Evolutionary conservation across 1,140 invertebrate genomes (phyloP), one percentile per base, ranked within the genome.

Genomic region (Papilio aristodemus): DNA sequence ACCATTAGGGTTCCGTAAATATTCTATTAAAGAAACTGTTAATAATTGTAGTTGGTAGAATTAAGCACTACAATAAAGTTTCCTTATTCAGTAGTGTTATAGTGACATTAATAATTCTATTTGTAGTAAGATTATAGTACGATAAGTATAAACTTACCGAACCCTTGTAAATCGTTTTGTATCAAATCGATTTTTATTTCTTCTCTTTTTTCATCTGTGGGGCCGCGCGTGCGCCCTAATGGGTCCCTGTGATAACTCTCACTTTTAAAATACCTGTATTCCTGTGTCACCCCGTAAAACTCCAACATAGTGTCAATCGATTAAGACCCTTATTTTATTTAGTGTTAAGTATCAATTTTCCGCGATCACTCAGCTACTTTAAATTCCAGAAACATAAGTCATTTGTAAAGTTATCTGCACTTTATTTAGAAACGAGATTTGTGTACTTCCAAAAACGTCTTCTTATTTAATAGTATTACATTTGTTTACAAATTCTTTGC

Each of bases 361-460:
- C 13, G 14, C n/a, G 22, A 41, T 67, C 62, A 62, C 73, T 36
- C 9, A 13, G 41, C 41, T 66, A 76, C 74, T 87, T 81, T 76
- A 90, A 85, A 90, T 90, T 88, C 85, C 85, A 79, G 76, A 85
- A 86, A 87, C 79, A 85, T 88, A 86, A 85, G 84, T 88, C 89
- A 91, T 89, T 91, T 89, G 85, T 91, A 84, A 79, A 87, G 79
- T 85, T 91, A 89, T 91, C 89, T 85, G 85, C 85, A 88, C 89
- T 91, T 89, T 91, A 89, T 91, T 91, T 89, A 81, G 82, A 83
- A 73, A 72, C 78, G 72, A 87, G 79, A 81, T 86, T 87, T 86
- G 80, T 84, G 80, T 82, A 81, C 79, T 79, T 84, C 77, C 74
- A 80, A 73, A 74, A 76, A 85, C 81, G 78, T 85, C 85, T 88